Conservation (phyloP, 2,113 vertebrate genomes). For the Chunga burmeisteri region DNA sequence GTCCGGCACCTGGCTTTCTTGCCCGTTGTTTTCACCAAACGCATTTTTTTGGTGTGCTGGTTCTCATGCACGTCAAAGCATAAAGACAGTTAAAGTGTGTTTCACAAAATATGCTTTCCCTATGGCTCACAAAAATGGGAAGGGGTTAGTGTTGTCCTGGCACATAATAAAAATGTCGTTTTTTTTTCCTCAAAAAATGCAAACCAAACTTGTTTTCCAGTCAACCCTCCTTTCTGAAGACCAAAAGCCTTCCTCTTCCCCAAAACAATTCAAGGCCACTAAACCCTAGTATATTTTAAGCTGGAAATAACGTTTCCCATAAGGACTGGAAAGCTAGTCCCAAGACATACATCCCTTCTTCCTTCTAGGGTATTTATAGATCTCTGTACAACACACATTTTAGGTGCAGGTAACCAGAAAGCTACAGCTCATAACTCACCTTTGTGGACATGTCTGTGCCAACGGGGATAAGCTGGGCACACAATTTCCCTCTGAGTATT, state of each 20-base stretch:
- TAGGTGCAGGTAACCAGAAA: background rate
- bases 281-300: background rate
- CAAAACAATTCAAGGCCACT: background rate
- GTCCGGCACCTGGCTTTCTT: background rate
- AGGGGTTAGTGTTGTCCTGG: background rate
- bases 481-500: background rate
- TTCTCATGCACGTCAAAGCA: background rate
- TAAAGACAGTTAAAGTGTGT: background rate
- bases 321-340: background rate
- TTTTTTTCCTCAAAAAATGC: background rate
- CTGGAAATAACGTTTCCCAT: background rate
- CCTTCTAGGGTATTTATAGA: background rate
- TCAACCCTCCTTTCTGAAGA: background rate
- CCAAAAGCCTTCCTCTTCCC: background rate
- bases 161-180: background rate
- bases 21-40: background rate
- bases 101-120: background rate
- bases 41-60: background rate
- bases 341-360: background rate
- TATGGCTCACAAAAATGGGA: background rate
- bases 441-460: background rate
- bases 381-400: background rate
- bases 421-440: background rate
- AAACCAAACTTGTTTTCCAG: background rate
- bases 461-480: fast-evolving